Evolutionary conservation across 2,888 invertebrate genomes (phyloP).

Genomic region (Ceriagrion tenellum): DNA sequence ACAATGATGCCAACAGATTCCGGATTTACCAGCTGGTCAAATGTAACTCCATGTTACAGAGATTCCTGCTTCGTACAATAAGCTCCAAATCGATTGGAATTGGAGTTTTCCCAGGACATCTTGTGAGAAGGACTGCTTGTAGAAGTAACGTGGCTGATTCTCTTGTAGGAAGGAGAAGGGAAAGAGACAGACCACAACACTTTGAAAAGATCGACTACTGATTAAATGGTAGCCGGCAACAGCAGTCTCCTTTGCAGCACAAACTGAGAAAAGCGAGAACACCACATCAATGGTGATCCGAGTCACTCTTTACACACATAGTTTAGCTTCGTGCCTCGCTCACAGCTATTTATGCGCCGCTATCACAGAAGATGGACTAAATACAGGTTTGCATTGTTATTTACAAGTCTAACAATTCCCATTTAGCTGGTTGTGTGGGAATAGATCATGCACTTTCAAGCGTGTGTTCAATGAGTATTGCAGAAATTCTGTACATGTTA

Average conservation of each 20-base stretch:
- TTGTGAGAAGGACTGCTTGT: too few relatives aligned
- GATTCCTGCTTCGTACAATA: too few relatives aligned
- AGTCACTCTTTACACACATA: background rate
- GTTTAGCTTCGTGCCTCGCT: background rate
- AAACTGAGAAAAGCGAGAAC: constrained; percentile 22
- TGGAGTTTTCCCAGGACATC: too few relatives aligned
- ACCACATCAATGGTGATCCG: background rate
- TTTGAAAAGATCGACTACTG: background rate
- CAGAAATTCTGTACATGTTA: background rate
- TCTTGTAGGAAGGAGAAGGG: too few relatives aligned
- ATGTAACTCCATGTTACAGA: too few relatives aligned
- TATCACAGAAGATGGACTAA: background rate
- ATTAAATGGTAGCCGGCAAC: background rate
- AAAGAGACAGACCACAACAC: too few relatives aligned
- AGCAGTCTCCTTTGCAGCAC: background rate
- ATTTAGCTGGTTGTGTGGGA: background rate
- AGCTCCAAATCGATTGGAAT: too few relatives aligned
- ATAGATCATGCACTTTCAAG: background rate
- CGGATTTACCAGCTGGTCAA: too few relatives aligned
- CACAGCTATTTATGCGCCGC: background rate
- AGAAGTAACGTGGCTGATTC: too few relatives aligned
- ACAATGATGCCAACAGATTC: too few relatives aligned
- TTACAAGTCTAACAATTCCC: background rate
- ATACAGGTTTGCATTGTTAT: background rate
- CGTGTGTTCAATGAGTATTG: background rate